phyloP scores from a whole-genome alignment of 2,888 invertebrate species.

The Neoascia interrupta region DNA sequence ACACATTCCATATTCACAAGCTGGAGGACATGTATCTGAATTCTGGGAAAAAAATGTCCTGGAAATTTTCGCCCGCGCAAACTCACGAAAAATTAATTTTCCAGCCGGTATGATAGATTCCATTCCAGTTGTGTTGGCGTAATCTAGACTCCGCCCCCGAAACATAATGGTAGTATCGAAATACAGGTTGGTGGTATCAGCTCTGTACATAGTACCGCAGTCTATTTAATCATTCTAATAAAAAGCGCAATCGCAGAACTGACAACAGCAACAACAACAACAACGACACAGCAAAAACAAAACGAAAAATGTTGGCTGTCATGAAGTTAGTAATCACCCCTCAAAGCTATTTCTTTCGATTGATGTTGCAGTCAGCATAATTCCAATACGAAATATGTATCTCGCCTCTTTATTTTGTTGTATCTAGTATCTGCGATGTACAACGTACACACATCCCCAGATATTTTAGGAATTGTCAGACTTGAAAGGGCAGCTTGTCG shows the following conservation, averaged over 20 bases:
- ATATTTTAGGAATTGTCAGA: slow-evolving; percentile 48
- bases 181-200: slow-evolving; percentile 47
- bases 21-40: background rate
- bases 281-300: background rate
- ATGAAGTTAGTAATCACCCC: slow-evolving; percentile 57
- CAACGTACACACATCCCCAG: slow-evolving; percentile 11
- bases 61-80: slow-evolving; percentile 31
- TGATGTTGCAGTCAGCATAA: slow-evolving; percentile 59
- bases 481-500: slow-evolving; percentile 48
- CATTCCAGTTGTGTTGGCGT: slow-evolving; percentile 46
- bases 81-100: slow-evolving; percentile 18
- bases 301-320: slow-evolving; percentile 15
- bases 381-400: slow-evolving; percentile 33
- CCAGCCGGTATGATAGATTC: slow-evolving; percentile 44
- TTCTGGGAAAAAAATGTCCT: background rate
- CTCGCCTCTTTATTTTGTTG: slow-evolving; percentile 26
- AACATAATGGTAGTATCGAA: slow-evolving; percentile 37
- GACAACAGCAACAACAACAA: background rate
- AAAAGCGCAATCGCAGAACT: slow-evolving; percentile 63
- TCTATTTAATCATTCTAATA: slow-evolving; percentile 37
- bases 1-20: background rate
- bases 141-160: slow-evolving; percentile 54
- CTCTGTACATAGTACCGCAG: slow-evolving; percentile 22
- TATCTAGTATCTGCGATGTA: too few relatives aligned
- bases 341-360: slow-evolving; percentile 49